These are phyloP conservation scores for Forbesichthys agassizii DNA, from an alignment of 2,113 vertebrate genomes.

Conservation along the genomic window DNA sequence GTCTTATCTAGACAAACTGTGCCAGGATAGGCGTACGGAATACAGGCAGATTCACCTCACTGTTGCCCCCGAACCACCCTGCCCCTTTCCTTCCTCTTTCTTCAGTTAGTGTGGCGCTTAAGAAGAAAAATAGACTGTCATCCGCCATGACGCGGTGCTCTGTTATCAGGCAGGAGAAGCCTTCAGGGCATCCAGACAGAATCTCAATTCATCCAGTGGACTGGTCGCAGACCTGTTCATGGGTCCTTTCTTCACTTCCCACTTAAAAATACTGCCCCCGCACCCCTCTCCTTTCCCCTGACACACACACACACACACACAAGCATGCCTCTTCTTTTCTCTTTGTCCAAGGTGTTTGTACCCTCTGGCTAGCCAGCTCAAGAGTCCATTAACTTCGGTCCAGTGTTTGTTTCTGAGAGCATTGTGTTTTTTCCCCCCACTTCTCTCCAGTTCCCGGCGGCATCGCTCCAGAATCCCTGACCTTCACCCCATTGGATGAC, in stretches of 20 bases:
- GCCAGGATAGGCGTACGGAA: constrained; percentile 6
- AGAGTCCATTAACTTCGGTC: constrained; percentile 45
- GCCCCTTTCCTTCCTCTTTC: constrained; percentile 12
- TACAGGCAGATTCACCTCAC: constrained; percentile 38
- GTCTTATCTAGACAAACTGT: constrained; percentile 33
- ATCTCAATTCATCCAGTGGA: constrained; percentile 50
- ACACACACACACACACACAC: background rate
- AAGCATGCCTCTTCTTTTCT: constrained; percentile 13
- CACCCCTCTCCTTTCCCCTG: background rate
- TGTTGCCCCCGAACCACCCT: background rate
- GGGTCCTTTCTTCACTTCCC: constrained; percentile 39
- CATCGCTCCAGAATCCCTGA: constrained; percentile 90
- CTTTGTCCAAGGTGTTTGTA: constrained; percentile 45
- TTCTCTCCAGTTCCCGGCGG: constrained; percentile 85
- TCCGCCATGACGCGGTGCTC: constrained; percentile 38
- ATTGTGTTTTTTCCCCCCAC: constrained; percentile 35
- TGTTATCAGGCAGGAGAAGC: constrained; percentile 53
- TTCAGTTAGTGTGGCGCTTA: constrained; percentile 40
- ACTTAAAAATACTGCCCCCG: constrained; percentile 2
- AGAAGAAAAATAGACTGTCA: constrained; percentile 60
- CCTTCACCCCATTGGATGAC: constrained; percentile 90
- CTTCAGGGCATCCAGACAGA: constrained; percentile 19
- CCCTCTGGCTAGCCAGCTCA: constrained; percentile 36
- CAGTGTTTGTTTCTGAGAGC: constrained; percentile 50
- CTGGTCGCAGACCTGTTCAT: constrained; percentile 18